These are phyloP conservation scores for Perca schrenkii DNA, from an alignment of 2,113 vertebrate species.

Conservation along the genomic window DNA sequence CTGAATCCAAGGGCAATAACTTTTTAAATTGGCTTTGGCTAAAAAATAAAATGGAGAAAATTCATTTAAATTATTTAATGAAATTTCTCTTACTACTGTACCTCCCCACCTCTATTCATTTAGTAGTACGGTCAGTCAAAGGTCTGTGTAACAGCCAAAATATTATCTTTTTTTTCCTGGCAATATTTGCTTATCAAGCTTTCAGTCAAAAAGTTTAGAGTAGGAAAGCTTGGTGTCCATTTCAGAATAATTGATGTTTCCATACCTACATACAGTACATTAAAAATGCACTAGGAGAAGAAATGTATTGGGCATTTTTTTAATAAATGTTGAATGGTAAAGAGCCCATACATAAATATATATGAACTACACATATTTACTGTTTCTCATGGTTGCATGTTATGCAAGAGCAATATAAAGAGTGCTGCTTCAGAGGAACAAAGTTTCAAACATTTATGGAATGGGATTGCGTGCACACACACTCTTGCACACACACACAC, in stretches of 20 bases:
- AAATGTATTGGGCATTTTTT: neutral
- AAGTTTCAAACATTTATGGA: conserved; percentile 46
- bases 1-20: neutral
- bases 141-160: neutral
- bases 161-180: neutral
- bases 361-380: neutral
- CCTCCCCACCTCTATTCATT: neutral
- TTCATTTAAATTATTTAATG: neutral
- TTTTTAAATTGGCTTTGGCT: neutral
- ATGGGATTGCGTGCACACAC: conserved; percentile 48
- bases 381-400: neutral
- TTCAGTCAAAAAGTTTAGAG: neutral
- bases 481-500: neutral
- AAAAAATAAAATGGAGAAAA: neutral
- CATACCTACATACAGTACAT: neutral
- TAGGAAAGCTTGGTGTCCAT: neutral
- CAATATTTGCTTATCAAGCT: neutral
- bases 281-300: neutral
- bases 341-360: neutral
- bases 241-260: neutral
- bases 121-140: neutral
- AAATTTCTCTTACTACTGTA: neutral
- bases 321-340: neutral
- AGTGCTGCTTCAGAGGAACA: conserved; percentile 33
- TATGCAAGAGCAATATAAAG: conserved; percentile 12